Conservation (phyloP, 2,888 invertebrate species). For the Drosophila monieri region DNA sequence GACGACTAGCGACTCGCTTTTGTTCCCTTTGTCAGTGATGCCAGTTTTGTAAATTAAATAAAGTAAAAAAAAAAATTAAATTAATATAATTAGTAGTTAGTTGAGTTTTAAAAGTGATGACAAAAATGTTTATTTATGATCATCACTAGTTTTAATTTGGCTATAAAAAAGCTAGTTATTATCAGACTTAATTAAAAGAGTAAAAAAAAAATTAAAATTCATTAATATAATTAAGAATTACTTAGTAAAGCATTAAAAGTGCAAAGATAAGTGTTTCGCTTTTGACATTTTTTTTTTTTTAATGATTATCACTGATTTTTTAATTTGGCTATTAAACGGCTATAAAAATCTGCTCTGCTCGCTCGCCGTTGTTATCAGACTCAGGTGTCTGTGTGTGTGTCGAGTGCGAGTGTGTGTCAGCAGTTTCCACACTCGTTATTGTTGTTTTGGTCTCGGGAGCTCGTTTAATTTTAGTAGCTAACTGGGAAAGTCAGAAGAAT, state of each 20-base stretch:
- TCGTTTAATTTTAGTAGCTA: conserved; percentile 43
- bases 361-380: conserved; percentile 71
- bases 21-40: not conserved
- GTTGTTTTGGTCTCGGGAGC: conserved; percentile 15
- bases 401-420: conserved; percentile 44
- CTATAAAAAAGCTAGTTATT: too few species aligned
- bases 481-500: conserved; percentile 7
- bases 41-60: not conserved
- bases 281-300: not conserved
- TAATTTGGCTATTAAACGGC: not conserved
- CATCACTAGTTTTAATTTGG: too few species aligned
- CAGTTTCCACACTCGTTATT: conserved; percentile 50
- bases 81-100: not conserved
- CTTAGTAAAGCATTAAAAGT: not conserved
- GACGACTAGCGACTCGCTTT: conserved; percentile 13
- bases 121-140: too few species aligned
- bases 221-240: not conserved
- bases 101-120: not conserved
- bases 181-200: too few species aligned
- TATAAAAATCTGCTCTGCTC: not conserved
- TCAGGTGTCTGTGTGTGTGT: conserved; percentile 41
- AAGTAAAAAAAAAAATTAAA: not conserved
- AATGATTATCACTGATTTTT: not conserved
- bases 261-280: too few species aligned
- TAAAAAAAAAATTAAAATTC: not conserved